Evolutionary conservation across 2,888 invertebrate species (phyloP).

Genomic region (Neocrepidodera transversa): DNA sequence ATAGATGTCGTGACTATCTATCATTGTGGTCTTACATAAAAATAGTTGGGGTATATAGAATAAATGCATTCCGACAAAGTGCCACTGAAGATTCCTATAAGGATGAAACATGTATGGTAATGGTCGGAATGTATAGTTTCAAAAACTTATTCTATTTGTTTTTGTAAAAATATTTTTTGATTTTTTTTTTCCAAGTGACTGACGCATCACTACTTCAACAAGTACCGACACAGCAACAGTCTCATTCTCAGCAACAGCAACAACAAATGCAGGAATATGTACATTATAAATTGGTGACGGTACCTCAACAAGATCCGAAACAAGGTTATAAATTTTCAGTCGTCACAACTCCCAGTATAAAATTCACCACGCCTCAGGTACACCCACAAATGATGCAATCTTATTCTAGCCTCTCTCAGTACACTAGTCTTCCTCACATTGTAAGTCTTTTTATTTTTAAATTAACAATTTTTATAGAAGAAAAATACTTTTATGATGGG

Average conservation of each 20-base stretch:
- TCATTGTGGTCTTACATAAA: too few species aligned
- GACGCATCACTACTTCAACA: slow-evolving; percentile 44
- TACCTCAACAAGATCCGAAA: slow-evolving; percentile 38
- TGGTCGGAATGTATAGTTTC: too few species aligned
- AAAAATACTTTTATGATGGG: background rate
- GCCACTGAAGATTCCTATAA: too few species aligned
- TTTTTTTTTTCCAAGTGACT: slow-evolving; percentile 12
- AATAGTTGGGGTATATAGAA: too few species aligned
- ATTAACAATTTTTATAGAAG: too few species aligned
- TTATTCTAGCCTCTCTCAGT: slow-evolving; percentile 45
- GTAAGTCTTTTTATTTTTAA: slow-evolving; percentile 44
- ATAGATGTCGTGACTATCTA: too few species aligned
- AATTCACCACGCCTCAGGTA: slow-evolving; percentile 52
- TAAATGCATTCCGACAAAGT: too few species aligned
- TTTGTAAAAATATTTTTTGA: too few species aligned
- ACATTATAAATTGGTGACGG: slow-evolving; percentile 43
- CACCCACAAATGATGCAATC: slow-evolving; percentile 47
- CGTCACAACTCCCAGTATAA: slow-evolving; percentile 50
- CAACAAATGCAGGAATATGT: slow-evolving; percentile 41
- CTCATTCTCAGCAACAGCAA: slow-evolving; percentile 36
- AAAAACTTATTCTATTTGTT: too few species aligned
- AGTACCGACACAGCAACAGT: slow-evolving; percentile 36
- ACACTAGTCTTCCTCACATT: slow-evolving; percentile 43
- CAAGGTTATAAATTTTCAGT: slow-evolving; percentile 54
- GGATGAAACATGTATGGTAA: too few species aligned